phyloP scores from a whole-genome alignment of 2,113 vertebrate genomes.

The Muscicapa adusta region DNA sequence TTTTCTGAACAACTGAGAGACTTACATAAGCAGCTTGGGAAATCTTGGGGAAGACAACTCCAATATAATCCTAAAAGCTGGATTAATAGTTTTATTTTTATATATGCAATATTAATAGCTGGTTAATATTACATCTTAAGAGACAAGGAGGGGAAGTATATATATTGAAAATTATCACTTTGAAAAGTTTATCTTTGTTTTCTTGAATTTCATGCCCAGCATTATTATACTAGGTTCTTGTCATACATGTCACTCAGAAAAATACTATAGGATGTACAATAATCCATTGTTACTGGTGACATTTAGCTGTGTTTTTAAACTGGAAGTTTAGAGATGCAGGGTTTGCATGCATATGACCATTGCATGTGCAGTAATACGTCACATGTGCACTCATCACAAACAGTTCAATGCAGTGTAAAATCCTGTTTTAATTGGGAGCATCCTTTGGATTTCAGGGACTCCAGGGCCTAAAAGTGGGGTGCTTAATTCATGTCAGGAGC shows the following conservation, averaged over 20 bases:
- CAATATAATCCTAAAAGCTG: background rate
- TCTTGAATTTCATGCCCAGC: background rate
- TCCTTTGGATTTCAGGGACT: background rate
- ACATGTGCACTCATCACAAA: background rate
- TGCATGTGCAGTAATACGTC: background rate
- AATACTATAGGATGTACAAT: background rate
- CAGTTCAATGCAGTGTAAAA: background rate
- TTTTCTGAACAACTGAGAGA: background rate
- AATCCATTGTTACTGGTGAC: background rate
- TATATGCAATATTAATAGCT: background rate
- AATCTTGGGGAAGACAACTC: background rate
- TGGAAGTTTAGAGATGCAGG: background rate
- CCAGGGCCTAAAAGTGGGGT: background rate
- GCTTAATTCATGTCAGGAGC: background rate
- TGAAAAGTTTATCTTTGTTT: background rate
- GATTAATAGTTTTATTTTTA: background rate
- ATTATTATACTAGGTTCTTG: background rate
- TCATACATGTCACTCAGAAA: background rate
- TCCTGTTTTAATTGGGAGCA: background rate
- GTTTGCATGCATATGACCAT: background rate
- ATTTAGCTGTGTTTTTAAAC: background rate
- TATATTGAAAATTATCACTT: background rate
- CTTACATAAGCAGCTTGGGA: background rate
- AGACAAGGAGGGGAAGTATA: accelerated
- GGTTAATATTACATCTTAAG: background rate